Conservation (phyloP, 2,888 invertebrate genomes). For the Agrochola circellaris region DNA sequence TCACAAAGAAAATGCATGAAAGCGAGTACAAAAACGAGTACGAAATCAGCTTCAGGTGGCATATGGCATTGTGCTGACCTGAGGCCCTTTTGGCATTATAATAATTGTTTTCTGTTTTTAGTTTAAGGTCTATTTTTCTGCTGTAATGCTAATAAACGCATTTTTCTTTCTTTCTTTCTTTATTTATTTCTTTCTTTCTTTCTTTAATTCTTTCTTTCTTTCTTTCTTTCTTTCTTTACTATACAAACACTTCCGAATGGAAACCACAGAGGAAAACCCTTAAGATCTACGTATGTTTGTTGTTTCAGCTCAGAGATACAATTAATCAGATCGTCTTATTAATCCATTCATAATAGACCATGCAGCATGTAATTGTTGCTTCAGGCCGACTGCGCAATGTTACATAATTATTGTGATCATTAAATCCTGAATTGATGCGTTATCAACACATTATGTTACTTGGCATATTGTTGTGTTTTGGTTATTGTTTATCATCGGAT, state of each 20-base stretch:
- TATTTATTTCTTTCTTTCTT: no score
- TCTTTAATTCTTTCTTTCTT: no score
- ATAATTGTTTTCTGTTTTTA: no score
- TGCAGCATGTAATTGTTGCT: slow-evolving; percentile 35
- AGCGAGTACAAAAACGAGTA: neutral
- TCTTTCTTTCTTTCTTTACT: no score
- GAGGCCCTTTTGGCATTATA: no score
- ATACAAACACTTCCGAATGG: no score
- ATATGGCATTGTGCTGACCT: no score
- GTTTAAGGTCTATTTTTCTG: no score
- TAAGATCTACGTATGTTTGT: neutral
- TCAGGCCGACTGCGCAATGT: slow-evolving; percentile 22
- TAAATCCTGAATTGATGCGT: slow-evolving; percentile 25
- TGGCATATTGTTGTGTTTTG: neutral
- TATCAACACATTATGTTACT: slow-evolving; percentile 10
- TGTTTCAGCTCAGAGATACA: slow-evolving; percentile 12
- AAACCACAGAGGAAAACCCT: neutral
- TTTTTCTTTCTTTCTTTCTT: no score
- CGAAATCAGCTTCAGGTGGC: no score
- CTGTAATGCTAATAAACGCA: no score
- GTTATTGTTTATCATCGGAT: neutral
- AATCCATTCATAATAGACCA: slow-evolving; percentile 26
- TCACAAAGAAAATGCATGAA: neutral
- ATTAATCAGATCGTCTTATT: slow-evolving; percentile 14
- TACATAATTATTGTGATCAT: slow-evolving; percentile 43